Evolutionary conservation across 2,888 invertebrate species (phyloP), one percentile per base, ranked within the genome.

Genomic region (Villa cingulata): DNA sequence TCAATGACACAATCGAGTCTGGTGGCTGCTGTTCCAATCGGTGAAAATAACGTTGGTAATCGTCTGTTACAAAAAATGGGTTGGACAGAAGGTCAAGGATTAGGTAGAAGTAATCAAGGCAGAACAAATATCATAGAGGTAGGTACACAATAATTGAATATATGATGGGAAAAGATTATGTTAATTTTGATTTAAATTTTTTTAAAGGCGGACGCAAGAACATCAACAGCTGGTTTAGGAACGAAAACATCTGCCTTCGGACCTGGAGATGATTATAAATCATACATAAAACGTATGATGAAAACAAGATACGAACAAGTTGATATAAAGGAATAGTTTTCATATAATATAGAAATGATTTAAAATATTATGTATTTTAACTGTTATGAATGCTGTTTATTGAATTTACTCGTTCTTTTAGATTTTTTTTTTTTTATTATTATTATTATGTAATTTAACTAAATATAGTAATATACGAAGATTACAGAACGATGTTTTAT

Each of bases 51-150:
- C 58, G 88, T 96, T 50, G 98, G 97, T 9, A 96, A 87, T 63
- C 86, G 90, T 62, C 74, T 98, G 66, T 68, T 98, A 53, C 94
- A 97, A 68, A 94, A 92, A 70, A 98, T 98, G 98, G 98, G 98
- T 5, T 98, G 98, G 98, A 86, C 86, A 7, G 92, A 92, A 64
- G 98, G 98, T 0, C 83, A 89, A 72, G 98, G 98, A 0, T 72
- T 98, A 19, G 97, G 98, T 1, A 88, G 87, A 64, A 77, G 80
- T 46, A 91, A 91, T 63, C 96, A 97, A 69, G 96, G 92, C 15
- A 74, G 91, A 58, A 88, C 90, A 20, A 87, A 86, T 46, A 95
- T 95, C 42, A 89, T 96, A 53, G 88, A 92, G 74, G 88, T 86
- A 36, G 4, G 9, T 36, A 3, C n/a, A 6, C 4, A 36, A 16